Evolutionary conservation across 2,113 vertebrate species (phyloP).

Genomic region (Mobula birostris): DNA sequence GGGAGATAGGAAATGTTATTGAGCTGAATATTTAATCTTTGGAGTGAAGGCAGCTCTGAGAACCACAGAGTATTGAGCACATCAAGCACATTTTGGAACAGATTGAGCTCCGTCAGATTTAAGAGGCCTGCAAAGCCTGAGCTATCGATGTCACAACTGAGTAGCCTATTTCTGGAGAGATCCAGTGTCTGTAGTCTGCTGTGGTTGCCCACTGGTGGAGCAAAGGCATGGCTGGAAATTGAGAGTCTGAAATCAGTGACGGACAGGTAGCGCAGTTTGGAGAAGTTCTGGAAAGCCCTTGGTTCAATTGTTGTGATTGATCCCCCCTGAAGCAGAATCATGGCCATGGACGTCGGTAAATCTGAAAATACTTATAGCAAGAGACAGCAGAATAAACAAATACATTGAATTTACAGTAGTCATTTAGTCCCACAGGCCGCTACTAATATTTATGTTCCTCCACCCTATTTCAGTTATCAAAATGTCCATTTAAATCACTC

Average conservation of each 20-base stretch:
- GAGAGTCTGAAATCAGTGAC: neutral
- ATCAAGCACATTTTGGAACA: conserved; percentile 39
- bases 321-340: conserved; percentile 39
- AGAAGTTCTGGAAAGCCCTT: conserved; percentile 39
- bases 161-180: conserved; percentile 36
- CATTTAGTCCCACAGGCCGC: neutral
- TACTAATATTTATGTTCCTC: neutral
- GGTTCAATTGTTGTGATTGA: conserved; percentile 33
- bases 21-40: conserved; percentile 23
- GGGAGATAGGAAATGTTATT: conserved; percentile 42
- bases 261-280: conserved; percentile 31
- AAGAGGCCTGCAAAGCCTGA: conserved; percentile 33
- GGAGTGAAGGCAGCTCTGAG: conserved; percentile 29
- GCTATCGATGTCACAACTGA: conserved; percentile 35
- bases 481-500: neutral
- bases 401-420: neutral
- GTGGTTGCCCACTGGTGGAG: neutral
- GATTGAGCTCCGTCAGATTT: conserved; percentile 33
- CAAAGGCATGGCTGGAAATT: neutral
- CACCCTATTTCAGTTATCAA: neutral
- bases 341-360: conserved; percentile 33
- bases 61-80: conserved; percentile 40
- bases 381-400: neutral
- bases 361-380: conserved; percentile 38
- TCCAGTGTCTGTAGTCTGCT: conserved; percentile 33